A percentile compares a stretch with the other conserved stretches of the same genome.
phyloP scores from a whole-genome alignment of 1,140 invertebrate species.

The Cotesia glomerata region DNA sequence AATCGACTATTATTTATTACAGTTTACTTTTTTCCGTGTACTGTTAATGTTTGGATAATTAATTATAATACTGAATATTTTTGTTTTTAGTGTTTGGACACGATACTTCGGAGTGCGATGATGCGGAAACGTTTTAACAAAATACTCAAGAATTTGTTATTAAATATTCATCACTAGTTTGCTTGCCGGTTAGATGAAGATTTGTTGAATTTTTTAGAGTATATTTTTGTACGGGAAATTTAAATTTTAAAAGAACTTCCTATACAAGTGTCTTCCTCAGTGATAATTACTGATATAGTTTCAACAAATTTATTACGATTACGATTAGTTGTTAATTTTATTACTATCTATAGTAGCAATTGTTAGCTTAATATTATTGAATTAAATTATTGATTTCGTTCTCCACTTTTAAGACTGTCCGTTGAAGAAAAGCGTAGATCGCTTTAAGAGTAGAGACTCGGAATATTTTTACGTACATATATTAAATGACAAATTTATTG shows the following conservation, averaged over 20 bases:
- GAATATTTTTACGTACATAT: not conserved
- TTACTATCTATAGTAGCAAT: no score
- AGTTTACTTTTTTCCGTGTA: no score
- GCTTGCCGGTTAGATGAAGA: not conserved
- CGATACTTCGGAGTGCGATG: conserved; percentile 78
- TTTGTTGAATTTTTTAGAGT: conserved; percentile 28
- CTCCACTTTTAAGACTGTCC: no score
- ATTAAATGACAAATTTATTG: not conserved
- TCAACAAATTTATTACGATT: not conserved
- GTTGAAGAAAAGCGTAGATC: conserved; percentile 1
- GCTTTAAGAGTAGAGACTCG: not conserved
- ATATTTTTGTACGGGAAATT: conserved; percentile 29
- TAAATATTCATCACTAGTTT: not conserved
- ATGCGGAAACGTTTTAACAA: conserved; percentile 80
- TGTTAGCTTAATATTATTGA: not conserved
- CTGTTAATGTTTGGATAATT: no score
- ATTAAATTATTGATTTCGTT: not conserved
- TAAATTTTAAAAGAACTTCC: not conserved
- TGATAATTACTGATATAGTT: not conserved
- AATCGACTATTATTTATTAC: no score
- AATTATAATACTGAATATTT: not conserved
- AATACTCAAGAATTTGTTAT: not conserved
- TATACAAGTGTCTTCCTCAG: conserved; percentile 23
- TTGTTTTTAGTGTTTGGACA: conserved; percentile 79
- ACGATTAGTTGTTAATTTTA: not conserved